Conservation (phyloP, 2,113 vertebrate genomes). For the Pseudolaguvia tuberculata region DNA sequence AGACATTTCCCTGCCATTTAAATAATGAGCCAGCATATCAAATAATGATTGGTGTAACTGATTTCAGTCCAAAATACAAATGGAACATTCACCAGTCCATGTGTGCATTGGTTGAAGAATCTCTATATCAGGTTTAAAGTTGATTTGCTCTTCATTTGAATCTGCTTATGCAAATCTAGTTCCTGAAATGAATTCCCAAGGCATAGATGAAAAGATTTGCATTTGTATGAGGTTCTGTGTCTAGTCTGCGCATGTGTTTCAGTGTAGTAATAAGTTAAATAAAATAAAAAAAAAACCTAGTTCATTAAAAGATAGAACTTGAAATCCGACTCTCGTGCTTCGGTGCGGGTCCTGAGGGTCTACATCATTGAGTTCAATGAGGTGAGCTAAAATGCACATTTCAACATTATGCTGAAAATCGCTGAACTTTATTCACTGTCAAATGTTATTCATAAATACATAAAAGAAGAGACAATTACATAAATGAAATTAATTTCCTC, state of each 20-base stretch:
- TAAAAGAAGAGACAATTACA: conserved; percentile 31
- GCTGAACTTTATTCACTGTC: no score
- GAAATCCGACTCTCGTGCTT: neutral
- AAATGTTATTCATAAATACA: conserved; percentile 31
- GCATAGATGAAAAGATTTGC: conserved; percentile 39
- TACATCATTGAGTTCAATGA: neutral
- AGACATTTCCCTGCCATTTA: conserved; percentile 17
- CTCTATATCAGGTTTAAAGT: conserved; percentile 30
- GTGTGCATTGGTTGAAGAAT: conserved; percentile 22
- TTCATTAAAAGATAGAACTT: conserved; percentile 28
- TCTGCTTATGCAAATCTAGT: conserved; percentile 28
- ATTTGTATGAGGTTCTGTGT: conserved; percentile 32
- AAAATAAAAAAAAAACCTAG: no score
- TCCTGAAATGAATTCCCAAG: conserved; percentile 23
- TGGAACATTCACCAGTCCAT: conserved; percentile 6
- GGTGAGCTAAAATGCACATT: conserved; percentile 4
- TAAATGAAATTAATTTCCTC: conserved; percentile 20
- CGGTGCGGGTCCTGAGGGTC: neutral
- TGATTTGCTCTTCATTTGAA: conserved; percentile 31
- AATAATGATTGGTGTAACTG: neutral
- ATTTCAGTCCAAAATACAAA: neutral
- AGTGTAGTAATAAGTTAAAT: neutral
- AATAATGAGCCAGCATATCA: conserved; percentile 3
- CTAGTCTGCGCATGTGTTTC: neutral
- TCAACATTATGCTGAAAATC: neutral